These are phyloP conservation scores for Brachionus manjavacas DNA, from an alignment of 1,140 invertebrate species.

Conservation along the genomic window DNA sequence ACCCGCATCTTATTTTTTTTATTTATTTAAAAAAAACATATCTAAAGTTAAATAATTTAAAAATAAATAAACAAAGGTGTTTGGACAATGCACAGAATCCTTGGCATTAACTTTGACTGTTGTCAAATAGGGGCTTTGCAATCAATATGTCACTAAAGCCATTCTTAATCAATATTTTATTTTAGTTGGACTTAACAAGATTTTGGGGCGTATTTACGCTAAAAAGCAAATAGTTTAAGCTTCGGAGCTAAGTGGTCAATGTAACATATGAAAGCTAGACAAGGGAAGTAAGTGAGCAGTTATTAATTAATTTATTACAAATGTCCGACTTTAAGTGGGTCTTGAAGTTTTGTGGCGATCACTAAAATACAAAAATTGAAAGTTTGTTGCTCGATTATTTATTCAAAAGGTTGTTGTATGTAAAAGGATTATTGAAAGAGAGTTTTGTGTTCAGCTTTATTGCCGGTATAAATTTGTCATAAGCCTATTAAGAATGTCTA, in stretches of 20 bases:
- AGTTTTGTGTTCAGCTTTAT: not conserved
- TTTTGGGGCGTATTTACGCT: not conserved
- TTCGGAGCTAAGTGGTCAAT: not conserved
- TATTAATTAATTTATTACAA: not conserved
- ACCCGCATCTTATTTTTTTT: constrained; percentile 1
- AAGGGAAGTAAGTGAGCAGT: not conserved
- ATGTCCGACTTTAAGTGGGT: not conserved
- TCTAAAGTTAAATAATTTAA: not conserved
- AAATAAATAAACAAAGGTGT: not conserved
- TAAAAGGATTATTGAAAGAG: constrained; percentile 3
- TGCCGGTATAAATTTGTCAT: not conserved
- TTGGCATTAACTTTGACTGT: not conserved
- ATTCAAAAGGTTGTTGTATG: constrained; percentile 17
- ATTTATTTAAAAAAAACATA: not conserved
- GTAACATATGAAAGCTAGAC: not conserved
- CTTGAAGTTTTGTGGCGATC: not conserved
- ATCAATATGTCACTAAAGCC: not conserved
- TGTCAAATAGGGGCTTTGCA: not conserved
- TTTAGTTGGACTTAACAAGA: not conserved
- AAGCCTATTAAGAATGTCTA: not conserved
- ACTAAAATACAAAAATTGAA: not conserved
- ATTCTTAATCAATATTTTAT: constrained; percentile 2
- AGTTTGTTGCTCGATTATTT: not conserved
- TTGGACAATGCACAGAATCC: not conserved
- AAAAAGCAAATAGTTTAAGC: not conserved